A percentile compares a stretch with the other conserved stretches of the same genome.
Evolutionary conservation across 2,113 vertebrate species (phyloP).

Genomic region (Isurus oxyrinchus): DNA sequence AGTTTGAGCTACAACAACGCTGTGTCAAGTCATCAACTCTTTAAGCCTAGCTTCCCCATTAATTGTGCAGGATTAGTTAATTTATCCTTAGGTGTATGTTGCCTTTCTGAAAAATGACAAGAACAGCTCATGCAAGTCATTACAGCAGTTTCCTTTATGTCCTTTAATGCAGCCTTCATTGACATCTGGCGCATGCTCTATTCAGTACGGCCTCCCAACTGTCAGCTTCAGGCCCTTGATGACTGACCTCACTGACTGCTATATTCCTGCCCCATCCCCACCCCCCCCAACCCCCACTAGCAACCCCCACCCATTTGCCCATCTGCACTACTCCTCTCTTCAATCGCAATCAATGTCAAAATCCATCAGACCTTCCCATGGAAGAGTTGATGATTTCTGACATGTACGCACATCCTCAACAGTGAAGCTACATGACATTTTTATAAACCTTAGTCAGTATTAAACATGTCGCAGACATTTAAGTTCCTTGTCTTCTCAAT

Average conservation of each 20-base stretch:
- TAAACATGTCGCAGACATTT: not conserved
- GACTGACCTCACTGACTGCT: not conserved
- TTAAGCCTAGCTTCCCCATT: not conserved
- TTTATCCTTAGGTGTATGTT: not conserved
- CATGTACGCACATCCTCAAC: not conserved
- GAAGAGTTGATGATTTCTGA: not conserved
- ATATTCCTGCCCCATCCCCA: not conserved
- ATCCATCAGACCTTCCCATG: not conserved
- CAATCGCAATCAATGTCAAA: slow-evolving; percentile 16
- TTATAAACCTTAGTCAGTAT: not conserved
- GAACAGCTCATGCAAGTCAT: not conserved
- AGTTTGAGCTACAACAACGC: not conserved
- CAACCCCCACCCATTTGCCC: not conserved
- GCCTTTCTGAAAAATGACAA: not conserved
- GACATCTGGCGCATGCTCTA: not conserved
- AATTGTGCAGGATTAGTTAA: not conserved
- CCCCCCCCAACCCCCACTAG: too few species aligned
- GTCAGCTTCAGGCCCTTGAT: not conserved
- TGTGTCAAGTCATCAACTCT: not conserved
- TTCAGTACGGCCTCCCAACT: not conserved
- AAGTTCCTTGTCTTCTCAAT: not conserved
- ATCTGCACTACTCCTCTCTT: not conserved
- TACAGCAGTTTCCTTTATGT: not conserved
- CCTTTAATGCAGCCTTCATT: not conserved
- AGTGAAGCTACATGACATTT: not conserved